Evolutionary conservation across 2,888 invertebrate genomes (phyloP).

Genomic region (Barypeithes pellucidus): DNA sequence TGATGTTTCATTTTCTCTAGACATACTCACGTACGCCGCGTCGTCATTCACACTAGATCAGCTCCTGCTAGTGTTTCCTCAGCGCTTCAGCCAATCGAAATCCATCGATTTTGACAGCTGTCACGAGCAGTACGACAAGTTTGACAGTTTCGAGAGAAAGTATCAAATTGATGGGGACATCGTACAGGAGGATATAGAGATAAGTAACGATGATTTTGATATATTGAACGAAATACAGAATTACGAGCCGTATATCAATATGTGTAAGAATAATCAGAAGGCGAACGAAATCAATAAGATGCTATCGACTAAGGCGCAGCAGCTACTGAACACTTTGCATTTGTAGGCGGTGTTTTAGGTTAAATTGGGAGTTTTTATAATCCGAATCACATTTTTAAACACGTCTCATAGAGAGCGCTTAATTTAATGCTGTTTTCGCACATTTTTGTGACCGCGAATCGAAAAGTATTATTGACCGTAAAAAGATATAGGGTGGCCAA

Average conservation of each 20-base stretch:
- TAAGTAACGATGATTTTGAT: constrained; percentile 59
- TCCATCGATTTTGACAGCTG: constrained; percentile 37
- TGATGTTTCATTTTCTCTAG: constrained; percentile 62
- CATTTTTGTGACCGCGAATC: no score
- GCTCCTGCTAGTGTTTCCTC: constrained; percentile 69
- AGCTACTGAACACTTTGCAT: constrained; percentile 70
- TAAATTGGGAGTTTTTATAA: no score
- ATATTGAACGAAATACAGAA: constrained; percentile 68
- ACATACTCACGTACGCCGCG: constrained; percentile 70
- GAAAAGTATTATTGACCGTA: no score
- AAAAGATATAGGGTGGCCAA: no score
- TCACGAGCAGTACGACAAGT: constrained; percentile 36
- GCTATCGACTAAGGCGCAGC: constrained; percentile 76
- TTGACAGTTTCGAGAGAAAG: constrained; percentile 45
- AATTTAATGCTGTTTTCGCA: no score
- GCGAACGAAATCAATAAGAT: constrained; percentile 76
- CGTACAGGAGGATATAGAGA: constrained; percentile 47
- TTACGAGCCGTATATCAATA: constrained; percentile 70
- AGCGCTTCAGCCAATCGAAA: constrained; percentile 64
- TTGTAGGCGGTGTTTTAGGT: constrained; percentile 58
- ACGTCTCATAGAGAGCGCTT: no score
- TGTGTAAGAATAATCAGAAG: constrained; percentile 75
- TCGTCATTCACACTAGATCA: constrained; percentile 70
- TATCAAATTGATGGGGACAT: constrained; percentile 37
- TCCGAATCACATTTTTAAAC: no score